A percentile compares a stretch with the other conserved stretches of the same genome.
Evolutionary conservation across 2,797 vertebrate genomes (phyloP).

Genomic region (Danio albolineatus): DNA sequence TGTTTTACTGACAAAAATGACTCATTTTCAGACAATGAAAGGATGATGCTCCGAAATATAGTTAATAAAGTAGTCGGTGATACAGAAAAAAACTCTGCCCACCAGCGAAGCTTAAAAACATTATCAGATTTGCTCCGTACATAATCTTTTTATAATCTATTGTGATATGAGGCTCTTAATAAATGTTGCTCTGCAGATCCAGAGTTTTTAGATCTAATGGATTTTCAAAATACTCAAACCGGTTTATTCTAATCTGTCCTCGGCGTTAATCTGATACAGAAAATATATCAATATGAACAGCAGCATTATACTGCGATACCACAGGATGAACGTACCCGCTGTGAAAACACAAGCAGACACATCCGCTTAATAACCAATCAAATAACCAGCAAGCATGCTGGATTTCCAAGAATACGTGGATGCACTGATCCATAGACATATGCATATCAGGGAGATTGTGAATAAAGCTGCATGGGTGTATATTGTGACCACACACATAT

Average conservation of each 20-base stretch:
- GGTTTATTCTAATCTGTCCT: conserved; percentile 19
- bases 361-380: conserved; percentile 3
- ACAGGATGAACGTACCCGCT: background rate
- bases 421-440: background rate
- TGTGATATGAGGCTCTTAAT: conserved; percentile 27
- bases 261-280: conserved; percentile 4
- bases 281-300: conserved; percentile 16
- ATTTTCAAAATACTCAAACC: conserved; percentile 10
- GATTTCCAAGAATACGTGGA: conserved; percentile 15
- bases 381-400: conserved; percentile 5
- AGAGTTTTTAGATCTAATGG: conserved; percentile 26
- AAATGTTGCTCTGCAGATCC: conserved; percentile 14
- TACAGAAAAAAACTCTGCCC: background rate
- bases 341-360: background rate
- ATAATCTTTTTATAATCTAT: conserved; percentile 38
- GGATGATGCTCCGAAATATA: background rate
- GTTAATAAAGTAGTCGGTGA: background rate
- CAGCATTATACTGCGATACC: conserved; percentile 5
- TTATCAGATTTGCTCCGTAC: conserved; percentile 16
- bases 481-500: conserved; percentile 13
- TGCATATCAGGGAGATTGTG: background rate
- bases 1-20: background rate
- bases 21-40: background rate
- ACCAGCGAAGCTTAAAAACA: conserved; percentile 20
- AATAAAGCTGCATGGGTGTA: background rate